Evolutionary conservation across 2,888 invertebrate species (phyloP).

Genomic region (Sinodicranocentrus sp.): DNA sequence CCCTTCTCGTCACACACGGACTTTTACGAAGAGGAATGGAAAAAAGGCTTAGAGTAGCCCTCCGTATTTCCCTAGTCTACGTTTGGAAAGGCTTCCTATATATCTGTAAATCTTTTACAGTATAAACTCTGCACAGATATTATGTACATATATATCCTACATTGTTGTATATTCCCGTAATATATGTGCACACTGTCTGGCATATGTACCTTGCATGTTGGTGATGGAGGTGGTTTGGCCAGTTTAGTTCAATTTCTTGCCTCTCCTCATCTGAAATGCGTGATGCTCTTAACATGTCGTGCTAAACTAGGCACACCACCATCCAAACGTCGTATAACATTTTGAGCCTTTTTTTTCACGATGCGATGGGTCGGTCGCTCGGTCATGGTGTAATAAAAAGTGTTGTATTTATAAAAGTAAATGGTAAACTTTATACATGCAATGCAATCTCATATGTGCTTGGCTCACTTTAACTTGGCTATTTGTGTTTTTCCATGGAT

Average conservation of each 20-base stretch:
- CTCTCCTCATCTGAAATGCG: constrained; percentile 41
- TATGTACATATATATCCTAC: constrained; percentile 3
- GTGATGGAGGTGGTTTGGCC: constrained; percentile 65
- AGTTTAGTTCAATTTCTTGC: constrained; percentile 38
- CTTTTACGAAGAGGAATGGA: background rate
- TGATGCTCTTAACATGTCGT: constrained; percentile 33
- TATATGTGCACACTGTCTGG: no score
- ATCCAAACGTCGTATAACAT: constrained; percentile 10
- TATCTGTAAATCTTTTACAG: no score
- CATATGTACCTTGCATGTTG: no score
- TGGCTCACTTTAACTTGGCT: no score
- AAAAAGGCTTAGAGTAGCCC: constrained; percentile 11
- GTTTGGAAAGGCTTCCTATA: no score
- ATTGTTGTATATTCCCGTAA: constrained; percentile 21
- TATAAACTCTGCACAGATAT: no score
- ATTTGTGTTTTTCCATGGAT: background rate
- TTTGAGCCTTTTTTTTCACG: constrained; percentile 3
- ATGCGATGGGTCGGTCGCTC: background rate
- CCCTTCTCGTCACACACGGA: no score
- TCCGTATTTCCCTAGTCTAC: constrained; percentile 32
- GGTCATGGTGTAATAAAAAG: constrained; percentile 20
- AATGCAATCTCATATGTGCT: background rate
- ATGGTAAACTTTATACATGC: background rate
- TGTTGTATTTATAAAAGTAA: constrained; percentile 11
- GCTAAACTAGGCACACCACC: constrained; percentile 14